Base-by-base conservation (phyloP, 2,888 invertebrate species). In the Himalopsyche japonica region DNA sequence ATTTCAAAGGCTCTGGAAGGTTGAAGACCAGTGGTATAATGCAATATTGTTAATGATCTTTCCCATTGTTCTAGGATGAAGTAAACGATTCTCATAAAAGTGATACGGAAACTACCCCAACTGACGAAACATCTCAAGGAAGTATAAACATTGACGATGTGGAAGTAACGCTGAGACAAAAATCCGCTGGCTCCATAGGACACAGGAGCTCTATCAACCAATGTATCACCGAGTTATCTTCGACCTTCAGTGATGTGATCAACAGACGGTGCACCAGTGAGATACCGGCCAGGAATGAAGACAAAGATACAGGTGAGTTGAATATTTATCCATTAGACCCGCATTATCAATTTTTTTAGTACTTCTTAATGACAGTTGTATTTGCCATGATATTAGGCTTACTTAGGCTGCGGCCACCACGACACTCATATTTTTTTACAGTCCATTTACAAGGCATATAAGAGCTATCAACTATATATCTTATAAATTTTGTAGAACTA, bases 151-250 rank as follows among this genome's bases (percentile, higher is more conserved):
- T 79, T 32, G 85, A 82, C 32, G 88, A 88, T 87, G 91, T 92
- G 86, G 91, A 91, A 85, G 92, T 92, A 83, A 91, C 90, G 88
- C 89, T 92, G 48, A 90, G 92, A 85, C 90, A 88, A 48, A 92
- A 91, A 86, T 90, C 91, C 1, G 89, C 89, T 77, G 87, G 76
- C 27, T 34, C 82, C 12, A 82, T 90, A 34, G 91, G 90, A 2
- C 92, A 92, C 86, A 89, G 92, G 82, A 92, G 90, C 87, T 92
- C 92, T 1, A 92, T 94, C 12, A 93, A 94, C 88, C 95, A 95
- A 90, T 95, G 95, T 89, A 94, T 95, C 88, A 95, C 93, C 88
- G 95, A 96, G 89, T 90, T 96, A 87, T 95, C 95, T 57, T 91
- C 92, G n/a, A 93, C 92, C 87, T 88, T 92, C 79, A 91, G 90